These are phyloP conservation scores for Hypotaenidia philippensis DNA, from an alignment of 2,797 vertebrate species.

Conservation along the genomic window DNA sequence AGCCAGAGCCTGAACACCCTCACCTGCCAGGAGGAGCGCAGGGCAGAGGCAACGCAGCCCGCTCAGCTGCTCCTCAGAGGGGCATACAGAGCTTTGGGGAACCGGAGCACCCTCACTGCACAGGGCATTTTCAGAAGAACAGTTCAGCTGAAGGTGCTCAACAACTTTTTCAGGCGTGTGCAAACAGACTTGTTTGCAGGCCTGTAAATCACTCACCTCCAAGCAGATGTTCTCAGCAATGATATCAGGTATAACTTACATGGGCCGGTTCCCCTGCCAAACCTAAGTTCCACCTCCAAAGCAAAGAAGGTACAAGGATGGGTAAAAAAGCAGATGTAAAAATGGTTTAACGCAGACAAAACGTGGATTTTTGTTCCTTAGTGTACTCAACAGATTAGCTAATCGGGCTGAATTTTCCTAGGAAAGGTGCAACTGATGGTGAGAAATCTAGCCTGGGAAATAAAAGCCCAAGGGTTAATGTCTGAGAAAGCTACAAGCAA, in stretches of 20 bases:
- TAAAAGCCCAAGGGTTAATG: not conserved
- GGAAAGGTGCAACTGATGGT: not conserved
- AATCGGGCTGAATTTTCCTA: not conserved
- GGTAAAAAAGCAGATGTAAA: not conserved
- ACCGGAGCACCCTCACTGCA: not conserved
- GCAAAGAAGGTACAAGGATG: not conserved
- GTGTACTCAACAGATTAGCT: not conserved
- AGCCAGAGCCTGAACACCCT: not conserved
- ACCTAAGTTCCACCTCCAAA: not conserved
- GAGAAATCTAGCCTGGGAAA: not conserved
- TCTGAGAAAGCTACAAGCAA: conserved; percentile 1
- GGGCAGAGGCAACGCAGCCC: not conserved
- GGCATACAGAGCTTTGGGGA: not conserved
- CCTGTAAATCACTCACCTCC: not conserved
- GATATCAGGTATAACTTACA: not conserved
- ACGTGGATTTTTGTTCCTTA: not conserved
- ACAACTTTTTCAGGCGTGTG: not conserved
- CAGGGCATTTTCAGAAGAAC: not conserved
- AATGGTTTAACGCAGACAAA: not conserved
- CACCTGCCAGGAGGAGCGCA: not conserved
- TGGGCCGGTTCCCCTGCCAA: not conserved
- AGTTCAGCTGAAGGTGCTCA: not conserved
- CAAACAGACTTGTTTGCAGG: not conserved
- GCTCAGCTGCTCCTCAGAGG: accelerated
- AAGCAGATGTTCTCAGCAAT: not conserved